Evolutionary conservation across 2,797 vertebrate genomes (phyloP).

Genomic region (Enteromius thamalakanensis): DNA sequence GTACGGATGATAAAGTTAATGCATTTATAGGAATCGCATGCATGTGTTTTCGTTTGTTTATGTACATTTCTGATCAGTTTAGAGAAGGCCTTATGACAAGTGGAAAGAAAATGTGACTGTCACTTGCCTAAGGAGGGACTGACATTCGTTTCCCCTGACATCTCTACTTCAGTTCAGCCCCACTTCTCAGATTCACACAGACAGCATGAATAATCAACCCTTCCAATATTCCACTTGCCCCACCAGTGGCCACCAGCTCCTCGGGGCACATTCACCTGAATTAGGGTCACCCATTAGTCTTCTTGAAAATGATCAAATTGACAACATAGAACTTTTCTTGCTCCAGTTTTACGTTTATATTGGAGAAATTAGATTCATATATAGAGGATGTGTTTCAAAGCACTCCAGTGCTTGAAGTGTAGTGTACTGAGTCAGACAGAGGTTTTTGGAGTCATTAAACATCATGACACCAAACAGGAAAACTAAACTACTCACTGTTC

Average conservation of each 20-base stretch:
- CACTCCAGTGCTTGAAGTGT: not conserved
- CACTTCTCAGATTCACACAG: not conserved
- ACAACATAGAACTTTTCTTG: constrained; percentile 8
- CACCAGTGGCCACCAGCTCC: constrained; percentile 26
- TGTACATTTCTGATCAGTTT: constrained; percentile 61
- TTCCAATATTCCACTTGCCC: constrained; percentile 22
- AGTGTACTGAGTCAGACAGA: not conserved
- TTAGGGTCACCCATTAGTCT: constrained; percentile 23
- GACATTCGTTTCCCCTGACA: constrained; percentile 15
- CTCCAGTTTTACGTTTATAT: not conserved
- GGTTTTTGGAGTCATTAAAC: not conserved
- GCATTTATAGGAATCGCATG: constrained; percentile 42
- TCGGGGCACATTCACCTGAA: constrained; percentile 34
- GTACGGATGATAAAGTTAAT: not conserved
- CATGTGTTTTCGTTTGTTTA: constrained; percentile 55
- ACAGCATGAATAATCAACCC: constrained; percentile 58
- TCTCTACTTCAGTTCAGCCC: constrained; percentile 35
- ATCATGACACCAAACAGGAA: not conserved
- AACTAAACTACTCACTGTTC: not conserved
- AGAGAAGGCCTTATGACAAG: constrained; percentile 73
- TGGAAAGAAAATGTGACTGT: constrained; percentile 66
- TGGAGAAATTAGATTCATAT: not conserved
- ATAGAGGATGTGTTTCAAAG: not conserved
- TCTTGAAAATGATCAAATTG: constrained; percentile 20
- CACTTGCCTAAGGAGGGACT: constrained; percentile 62